Percentiles rank a stretch among this genome's conserved stretches.
Conservation (phyloP, 2,113 vertebrate genomes). For the Silurus glanis region DNA sequence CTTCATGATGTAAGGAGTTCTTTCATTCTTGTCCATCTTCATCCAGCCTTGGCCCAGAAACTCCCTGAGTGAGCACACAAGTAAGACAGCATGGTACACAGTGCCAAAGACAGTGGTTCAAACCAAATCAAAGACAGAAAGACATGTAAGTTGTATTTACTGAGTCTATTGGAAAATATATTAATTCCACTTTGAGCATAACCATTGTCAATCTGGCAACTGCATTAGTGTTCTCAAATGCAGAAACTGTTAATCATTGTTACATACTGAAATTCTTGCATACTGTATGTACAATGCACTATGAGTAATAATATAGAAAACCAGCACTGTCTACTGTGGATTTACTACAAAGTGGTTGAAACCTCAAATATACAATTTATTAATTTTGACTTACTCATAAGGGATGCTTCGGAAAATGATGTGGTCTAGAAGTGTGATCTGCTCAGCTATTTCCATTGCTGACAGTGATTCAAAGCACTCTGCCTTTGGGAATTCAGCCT, state of each 20-base stretch:
- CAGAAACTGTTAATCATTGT: not conserved
- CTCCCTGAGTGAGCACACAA: constrained; percentile 74
- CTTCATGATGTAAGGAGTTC: constrained; percentile 95
- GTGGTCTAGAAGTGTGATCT: constrained; percentile 86
- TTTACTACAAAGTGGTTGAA: not conserved
- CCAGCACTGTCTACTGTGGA: not conserved
- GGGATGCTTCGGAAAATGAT: constrained; percentile 86
- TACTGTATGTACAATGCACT: not conserved
- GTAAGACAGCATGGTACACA: not conserved
- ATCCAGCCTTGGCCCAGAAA: constrained; percentile 99
- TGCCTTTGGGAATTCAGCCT: constrained; percentile 76
- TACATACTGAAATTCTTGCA: not conserved
- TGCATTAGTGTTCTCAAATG: not conserved
- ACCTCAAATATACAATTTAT: not conserved
- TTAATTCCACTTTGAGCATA: not conserved
- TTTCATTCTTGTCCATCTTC: constrained; percentile 93
- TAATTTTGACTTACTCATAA: constrained; percentile 78
- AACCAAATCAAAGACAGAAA: not conserved
- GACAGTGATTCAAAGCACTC: constrained; percentile 84
- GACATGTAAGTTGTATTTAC: not conserved
- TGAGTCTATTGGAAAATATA: not conserved
- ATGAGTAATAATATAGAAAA: not conserved
- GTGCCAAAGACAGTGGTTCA: not conserved
- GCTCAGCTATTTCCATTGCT: constrained; percentile 86
- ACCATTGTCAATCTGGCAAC: not conserved